Conservation (phyloP, 2,113 vertebrate species). For the Notiomystis cincta region DNA sequence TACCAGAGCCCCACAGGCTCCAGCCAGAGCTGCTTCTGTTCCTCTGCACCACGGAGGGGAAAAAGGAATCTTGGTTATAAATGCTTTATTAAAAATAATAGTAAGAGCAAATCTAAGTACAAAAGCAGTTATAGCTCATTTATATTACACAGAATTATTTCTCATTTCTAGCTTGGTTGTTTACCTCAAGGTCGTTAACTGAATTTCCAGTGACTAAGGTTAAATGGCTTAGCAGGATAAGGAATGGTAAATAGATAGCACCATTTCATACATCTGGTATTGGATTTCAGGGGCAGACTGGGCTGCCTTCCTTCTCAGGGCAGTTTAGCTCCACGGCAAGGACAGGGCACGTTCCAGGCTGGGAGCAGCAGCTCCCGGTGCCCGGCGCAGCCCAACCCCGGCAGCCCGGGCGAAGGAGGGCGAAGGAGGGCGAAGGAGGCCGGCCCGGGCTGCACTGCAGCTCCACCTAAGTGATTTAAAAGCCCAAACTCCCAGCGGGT, state of each 20-base stretch:
- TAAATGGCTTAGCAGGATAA: constrained; percentile 72
- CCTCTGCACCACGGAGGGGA: constrained; percentile 28
- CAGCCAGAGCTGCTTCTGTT: constrained; percentile 24
- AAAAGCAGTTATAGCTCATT: constrained; percentile 73
- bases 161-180: constrained; percentile 59
- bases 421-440: not conserved
- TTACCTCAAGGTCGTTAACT: constrained; percentile 67
- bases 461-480: constrained; percentile 20
- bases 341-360: not conserved
- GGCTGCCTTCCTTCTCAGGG: constrained; percentile 23
- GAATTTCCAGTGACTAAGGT: constrained; percentile 78
- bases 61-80: constrained; percentile 42
- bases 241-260: constrained; percentile 85
- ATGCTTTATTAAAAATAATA: constrained; percentile 68
- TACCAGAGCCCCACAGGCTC: not conserved
- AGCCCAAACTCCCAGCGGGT: constrained; percentile 28
- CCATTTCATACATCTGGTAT: constrained; percentile 72
- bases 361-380: not conserved
- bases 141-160: constrained; percentile 76
- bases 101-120: constrained; percentile 71
- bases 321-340: not conserved
- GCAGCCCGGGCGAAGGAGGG: not conserved
- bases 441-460: not conserved
- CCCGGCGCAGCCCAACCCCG: not conserved
- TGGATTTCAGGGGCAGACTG: not conserved